phyloP scores from a whole-genome alignment of 2,113 vertebrate genomes.

The Nannospalax galili region DNA sequence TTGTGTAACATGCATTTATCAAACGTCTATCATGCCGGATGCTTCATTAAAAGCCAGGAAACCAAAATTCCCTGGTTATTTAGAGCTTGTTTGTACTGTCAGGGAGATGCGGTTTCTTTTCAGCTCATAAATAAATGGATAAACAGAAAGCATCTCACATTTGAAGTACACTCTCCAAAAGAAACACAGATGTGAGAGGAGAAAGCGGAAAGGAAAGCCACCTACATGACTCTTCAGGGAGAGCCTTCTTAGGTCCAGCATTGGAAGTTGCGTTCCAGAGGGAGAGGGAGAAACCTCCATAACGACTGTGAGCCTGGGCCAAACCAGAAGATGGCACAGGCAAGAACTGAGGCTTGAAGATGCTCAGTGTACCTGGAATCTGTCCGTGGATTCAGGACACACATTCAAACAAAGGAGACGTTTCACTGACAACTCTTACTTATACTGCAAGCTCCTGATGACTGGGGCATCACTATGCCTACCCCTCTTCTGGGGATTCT shows the following conservation, averaged over 20 bases:
- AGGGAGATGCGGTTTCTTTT: background rate
- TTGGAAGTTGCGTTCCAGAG: background rate
- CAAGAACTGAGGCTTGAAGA: background rate
- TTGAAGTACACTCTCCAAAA: background rate
- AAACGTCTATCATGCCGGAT: background rate
- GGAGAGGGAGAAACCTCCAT: background rate
- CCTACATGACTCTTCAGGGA: background rate
- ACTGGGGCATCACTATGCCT: background rate
- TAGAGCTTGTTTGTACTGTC: background rate
- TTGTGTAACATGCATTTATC: background rate
- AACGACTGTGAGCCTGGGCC: background rate
- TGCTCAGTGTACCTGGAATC: background rate
- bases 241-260: background rate
- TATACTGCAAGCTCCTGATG: background rate
- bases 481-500: background rate
- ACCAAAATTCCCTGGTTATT: background rate
- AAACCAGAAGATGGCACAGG: background rate
- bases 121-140: conserved; percentile 6
- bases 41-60: background rate
- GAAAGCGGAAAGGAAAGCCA: background rate
- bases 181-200: background rate
- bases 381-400: background rate
- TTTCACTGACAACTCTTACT: background rate
- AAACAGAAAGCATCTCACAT: background rate
- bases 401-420: background rate